Evolutionary conservation across 1,140 invertebrate genomes (phyloP), one percentile per base, ranked within the genome.

Genomic region (Scaptomyza pallida): DNA sequence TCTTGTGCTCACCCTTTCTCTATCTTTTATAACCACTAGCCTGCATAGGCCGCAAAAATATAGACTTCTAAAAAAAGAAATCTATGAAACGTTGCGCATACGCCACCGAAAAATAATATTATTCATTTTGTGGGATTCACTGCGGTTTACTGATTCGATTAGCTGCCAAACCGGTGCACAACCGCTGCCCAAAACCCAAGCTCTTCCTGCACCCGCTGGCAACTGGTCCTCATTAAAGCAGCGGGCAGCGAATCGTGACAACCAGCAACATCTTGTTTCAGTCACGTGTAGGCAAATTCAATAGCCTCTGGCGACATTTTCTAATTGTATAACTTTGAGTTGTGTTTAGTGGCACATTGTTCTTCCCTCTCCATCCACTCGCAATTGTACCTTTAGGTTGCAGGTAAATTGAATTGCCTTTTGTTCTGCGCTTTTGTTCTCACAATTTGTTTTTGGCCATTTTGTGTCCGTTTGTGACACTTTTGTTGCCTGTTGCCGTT

Each of bases 101-200:
- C 40, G 40, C 17, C 43, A 21, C 12, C 21, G 10, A 48, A 45
- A 33, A 19, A 52, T n/a, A 37, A 37, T 37, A n/a, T 37, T 64
- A 16, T 64, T 56, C 56, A 44, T 52, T 68, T 8, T 63, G 45
- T 41, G 60, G 23, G 44, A 60, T 16, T 50, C 33, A 16, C 16
- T 70, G 67, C 52, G 52, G 52, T 26, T 26, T 65, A 15, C 47
- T 71, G 68, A 71, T 71, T 71, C 52, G 68, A 71, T 71, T 71
- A 71, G 68, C 52, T 71, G 67, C 60, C 67, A 33, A 70, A 64
- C 51, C 61, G 17, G 48, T 43, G 52, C 37, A 55, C 21, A 55
- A 43, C n/a, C 45, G 21, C 3, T 19, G 12, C 44, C 12, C 12
- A n/a, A n/a, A n/a, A 4, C 8, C 17, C 15, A 10, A 10, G n/a